These are phyloP conservation scores for Rhopalosiphum maidis DNA, from an alignment of 1,140 invertebrate genomes.

Conservation along the genomic window DNA sequence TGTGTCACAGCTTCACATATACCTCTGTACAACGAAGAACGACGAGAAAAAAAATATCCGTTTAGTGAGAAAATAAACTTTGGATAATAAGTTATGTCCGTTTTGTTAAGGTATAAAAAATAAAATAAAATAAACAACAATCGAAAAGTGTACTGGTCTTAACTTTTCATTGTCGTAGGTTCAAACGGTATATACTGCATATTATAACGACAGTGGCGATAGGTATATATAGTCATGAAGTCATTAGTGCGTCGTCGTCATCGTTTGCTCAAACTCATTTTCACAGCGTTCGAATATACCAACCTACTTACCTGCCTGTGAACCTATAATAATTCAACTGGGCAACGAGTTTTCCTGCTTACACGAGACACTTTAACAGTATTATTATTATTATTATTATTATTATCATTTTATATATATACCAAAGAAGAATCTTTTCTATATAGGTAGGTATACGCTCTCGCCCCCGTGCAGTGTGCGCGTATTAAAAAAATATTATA, in stretches of 20 bases:
- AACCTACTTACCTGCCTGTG: neutral
- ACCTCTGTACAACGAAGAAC: neutral
- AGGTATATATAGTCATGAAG: neutral
- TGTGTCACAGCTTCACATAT: neutral
- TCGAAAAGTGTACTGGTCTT: constrained; percentile 9
- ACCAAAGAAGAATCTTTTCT: neutral
- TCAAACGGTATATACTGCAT: neutral
- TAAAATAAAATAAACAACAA: constrained; percentile 23
- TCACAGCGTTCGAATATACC: neutral
- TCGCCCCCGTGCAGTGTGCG: constrained; percentile 9
- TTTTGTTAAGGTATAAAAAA: neutral
- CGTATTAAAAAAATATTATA: constrained; percentile 38
- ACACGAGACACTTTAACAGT: constrained; percentile 4
- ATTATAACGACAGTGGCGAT: neutral
- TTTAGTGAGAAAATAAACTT: neutral
- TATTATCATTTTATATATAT: neutral
- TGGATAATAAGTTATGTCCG: neutral
- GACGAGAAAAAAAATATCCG: neutral
- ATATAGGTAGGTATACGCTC: neutral
- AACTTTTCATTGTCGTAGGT: neutral
- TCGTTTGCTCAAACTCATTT: constrained; percentile 29
- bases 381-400: neutral
- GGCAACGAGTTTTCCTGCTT: neutral
- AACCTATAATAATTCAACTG: constrained; percentile 11
- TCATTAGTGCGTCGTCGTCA: constrained; percentile 33